Evolutionary conservation across 2,113 vertebrate species (phyloP).

Genomic region (Pterocles gutturalis): DNA sequence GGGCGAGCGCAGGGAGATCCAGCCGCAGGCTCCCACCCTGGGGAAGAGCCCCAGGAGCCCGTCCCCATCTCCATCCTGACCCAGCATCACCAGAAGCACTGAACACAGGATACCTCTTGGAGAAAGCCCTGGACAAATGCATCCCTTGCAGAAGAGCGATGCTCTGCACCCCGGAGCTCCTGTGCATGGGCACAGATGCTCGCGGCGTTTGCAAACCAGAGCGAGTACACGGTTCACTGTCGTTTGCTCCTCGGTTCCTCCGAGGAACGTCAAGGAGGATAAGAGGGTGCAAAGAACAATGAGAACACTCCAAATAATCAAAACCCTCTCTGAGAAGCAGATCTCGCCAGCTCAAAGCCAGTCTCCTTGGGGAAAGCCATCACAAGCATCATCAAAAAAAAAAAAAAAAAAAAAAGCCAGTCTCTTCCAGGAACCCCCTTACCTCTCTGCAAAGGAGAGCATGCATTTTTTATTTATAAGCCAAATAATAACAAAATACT

Average conservation of each 20-base stretch:
- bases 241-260: neutral
- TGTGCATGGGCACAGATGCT: accelerated
- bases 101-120: neutral
- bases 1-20: accelerated
- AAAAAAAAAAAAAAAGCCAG: neutral
- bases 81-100: neutral
- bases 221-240: neutral
- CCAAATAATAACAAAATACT: neutral
- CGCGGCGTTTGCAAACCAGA: accelerated
- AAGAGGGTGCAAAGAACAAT: neutral
- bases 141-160: neutral
- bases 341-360: neutral
- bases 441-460: neutral
- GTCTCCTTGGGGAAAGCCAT: neutral
- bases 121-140: neutral
- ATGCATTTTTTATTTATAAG: neutral
- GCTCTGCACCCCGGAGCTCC: accelerated
- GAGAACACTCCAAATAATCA: neutral
- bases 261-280: neutral
- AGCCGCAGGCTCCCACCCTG: neutral
- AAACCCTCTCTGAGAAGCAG: neutral
- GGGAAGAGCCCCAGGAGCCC: neutral
- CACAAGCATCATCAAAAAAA: neutral
- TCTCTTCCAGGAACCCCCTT: neutral
- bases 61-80: neutral